Percentiles rank a stretch among this genome's conserved stretches.
These are phyloP conservation scores for Danionella cerebrum DNA, from an alignment of 2,113 vertebrate species.

Conservation along the genomic window DNA sequence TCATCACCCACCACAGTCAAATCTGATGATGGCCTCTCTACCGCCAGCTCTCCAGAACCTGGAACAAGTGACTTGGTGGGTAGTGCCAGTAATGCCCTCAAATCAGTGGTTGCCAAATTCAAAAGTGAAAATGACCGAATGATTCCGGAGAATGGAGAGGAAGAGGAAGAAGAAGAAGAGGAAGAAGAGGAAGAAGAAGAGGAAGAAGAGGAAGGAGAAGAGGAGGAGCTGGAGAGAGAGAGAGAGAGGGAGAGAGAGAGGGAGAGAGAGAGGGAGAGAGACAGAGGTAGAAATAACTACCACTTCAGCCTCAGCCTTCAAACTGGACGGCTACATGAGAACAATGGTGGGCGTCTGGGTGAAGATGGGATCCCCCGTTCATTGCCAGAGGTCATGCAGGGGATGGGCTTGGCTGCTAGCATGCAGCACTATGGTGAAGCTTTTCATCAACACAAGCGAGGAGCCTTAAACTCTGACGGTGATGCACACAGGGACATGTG, in stretches of 20 bases:
- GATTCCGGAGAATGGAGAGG: slow-evolving; percentile 90
- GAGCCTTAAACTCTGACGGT: slow-evolving; percentile 81
- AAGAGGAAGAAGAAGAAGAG: slow-evolving; percentile 90
- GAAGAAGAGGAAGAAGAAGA: slow-evolving; percentile 96
- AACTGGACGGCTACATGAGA: slow-evolving; percentile 86
- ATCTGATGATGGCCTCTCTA: slow-evolving; percentile 93
- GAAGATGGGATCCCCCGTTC: slow-evolving; percentile 78
- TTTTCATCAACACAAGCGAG: slow-evolving; percentile 91
- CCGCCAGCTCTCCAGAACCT: slow-evolving; percentile 92
- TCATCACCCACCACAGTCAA: slow-evolving; percentile 91
- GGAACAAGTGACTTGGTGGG: slow-evolving; percentile 92
- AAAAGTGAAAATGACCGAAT: slow-evolving; percentile 85
- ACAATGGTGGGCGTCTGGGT: slow-evolving; percentile 62
- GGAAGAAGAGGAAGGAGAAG: slow-evolving; percentile 85
- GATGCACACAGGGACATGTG: slow-evolving; percentile 88
- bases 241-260: slow-evolving; percentile 94
- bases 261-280: slow-evolving; percentile 85
- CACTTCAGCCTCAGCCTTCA: slow-evolving; percentile 91
- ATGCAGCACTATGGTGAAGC: slow-evolving; percentile 99
- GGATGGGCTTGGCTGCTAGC: slow-evolving; percentile 92
- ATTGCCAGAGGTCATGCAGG: slow-evolving; percentile 93
- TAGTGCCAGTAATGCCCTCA: slow-evolving; percentile 93
- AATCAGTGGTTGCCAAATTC: slow-evolving; percentile 96
- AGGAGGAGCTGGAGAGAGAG: slow-evolving; percentile 77
- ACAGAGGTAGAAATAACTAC: slow-evolving; percentile 78